Conservation (phyloP, 2,888 invertebrate genomes). For the Branchipolynoe longqiensis region DNA sequence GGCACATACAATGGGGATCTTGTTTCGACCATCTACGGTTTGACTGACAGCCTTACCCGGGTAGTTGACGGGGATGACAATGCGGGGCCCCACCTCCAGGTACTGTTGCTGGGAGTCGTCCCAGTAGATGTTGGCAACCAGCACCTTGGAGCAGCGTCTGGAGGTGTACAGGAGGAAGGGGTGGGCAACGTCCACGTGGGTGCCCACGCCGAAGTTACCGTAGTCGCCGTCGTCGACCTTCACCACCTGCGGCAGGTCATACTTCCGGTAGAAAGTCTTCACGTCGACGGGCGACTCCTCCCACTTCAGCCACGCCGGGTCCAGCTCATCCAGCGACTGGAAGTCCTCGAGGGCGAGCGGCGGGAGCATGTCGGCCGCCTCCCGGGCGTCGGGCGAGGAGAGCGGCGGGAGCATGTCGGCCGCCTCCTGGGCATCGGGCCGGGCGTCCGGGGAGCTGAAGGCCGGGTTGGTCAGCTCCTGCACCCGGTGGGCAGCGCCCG, state of each 20-base stretch:
- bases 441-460: not conserved
- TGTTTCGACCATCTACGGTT: no score
- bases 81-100: slow-evolving; percentile 71
- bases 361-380: slow-evolving; percentile 20
- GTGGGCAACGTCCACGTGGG: slow-evolving; percentile 72
- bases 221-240: slow-evolving; percentile 67
- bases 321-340: slow-evolving; percentile 9
- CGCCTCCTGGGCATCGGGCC: not conserved
- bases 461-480: slow-evolving; percentile 7
- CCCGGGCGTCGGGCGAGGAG: not conserved
- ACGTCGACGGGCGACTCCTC: slow-evolving; percentile 68
- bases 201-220: slow-evolving; percentile 65
- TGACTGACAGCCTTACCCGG: slow-evolving; percentile 72
- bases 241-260: slow-evolving; percentile 72
- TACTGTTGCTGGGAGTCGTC: slow-evolving; percentile 70
- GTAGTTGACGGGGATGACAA: slow-evolving; percentile 76
- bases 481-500: not conserved
- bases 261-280: slow-evolving; percentile 67
- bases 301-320: slow-evolving; percentile 57
- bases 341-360: slow-evolving; percentile 2
- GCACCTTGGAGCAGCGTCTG: slow-evolving; percentile 72
- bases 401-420: not conserved
- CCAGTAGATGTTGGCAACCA: slow-evolving; percentile 71
- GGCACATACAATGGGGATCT: no score
- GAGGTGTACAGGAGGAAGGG: slow-evolving; percentile 73